phyloP scores from a whole-genome alignment of 2,888 invertebrate species.

The Entomobrya multifasciata region DNA sequence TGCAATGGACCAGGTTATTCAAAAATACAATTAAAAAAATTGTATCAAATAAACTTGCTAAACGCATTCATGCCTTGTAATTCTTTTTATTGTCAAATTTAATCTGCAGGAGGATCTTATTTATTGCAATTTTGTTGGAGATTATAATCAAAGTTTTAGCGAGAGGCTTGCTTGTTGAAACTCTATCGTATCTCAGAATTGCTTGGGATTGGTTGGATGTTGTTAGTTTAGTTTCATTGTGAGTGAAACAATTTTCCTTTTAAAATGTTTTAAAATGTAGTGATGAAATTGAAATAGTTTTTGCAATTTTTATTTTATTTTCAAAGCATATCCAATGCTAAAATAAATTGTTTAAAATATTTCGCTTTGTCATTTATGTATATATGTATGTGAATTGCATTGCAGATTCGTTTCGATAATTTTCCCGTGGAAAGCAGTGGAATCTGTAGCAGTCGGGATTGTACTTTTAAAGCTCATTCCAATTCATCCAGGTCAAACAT shows the following conservation, averaged over 20 bases:
- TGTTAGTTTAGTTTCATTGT: slow-evolving; percentile 44
- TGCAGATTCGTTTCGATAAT: slow-evolving; percentile 66
- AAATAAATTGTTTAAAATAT: too few species aligned
- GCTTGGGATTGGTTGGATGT: slow-evolving; percentile 67
- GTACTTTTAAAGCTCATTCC: slow-evolving; percentile 63
- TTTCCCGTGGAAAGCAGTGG: slow-evolving; percentile 55
- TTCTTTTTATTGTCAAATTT: neutral
- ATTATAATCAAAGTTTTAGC: slow-evolving; percentile 58
- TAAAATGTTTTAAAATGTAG: too few species aligned
- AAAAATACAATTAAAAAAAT: neutral
- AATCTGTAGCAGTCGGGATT: slow-evolving; percentile 60
- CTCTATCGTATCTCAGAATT: slow-evolving; percentile 58
- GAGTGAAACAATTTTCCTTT: slow-evolving; percentile 25
- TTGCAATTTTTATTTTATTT: too few species aligned
- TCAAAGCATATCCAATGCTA: too few species aligned
- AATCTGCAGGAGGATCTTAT: slow-evolving; percentile 51
- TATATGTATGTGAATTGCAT: too few species aligned
- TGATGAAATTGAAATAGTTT: too few species aligned
- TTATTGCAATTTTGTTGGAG: slow-evolving; percentile 48
- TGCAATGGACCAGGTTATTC: slow-evolving; percentile 9
- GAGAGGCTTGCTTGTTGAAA: slow-evolving; percentile 52
- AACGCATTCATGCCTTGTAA: too few species aligned
- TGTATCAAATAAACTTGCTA: too few species aligned
- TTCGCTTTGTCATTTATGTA: too few species aligned
- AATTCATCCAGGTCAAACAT: slow-evolving; percentile 62